Percentiles rank a stretch among this genome's conserved stretches.
These are phyloP conservation scores for Labeo calbasu DNA, from an alignment of 2,797 vertebrate genomes.

Conservation along the genomic window DNA sequence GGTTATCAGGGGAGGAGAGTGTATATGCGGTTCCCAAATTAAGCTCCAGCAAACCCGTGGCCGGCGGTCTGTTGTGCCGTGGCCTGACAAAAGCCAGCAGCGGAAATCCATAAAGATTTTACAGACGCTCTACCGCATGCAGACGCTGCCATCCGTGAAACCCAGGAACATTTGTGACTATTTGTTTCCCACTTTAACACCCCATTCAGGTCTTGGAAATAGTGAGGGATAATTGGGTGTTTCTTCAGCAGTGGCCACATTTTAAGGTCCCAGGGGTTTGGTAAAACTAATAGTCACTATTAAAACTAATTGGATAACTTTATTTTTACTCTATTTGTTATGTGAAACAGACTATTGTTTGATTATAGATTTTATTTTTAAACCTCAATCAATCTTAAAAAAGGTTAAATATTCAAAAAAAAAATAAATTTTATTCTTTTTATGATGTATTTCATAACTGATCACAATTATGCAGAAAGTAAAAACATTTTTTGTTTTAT, in stretches of 20 bases:
- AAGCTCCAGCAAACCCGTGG: slow-evolving; percentile 44
- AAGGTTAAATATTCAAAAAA: not conserved
- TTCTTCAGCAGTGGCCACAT: not conserved
- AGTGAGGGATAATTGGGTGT: slow-evolving; percentile 32
- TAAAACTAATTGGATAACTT: slow-evolving; percentile 14
- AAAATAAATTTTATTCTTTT: not conserved
- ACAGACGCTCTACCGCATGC: not conserved
- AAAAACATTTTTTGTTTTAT: too few relatives aligned
- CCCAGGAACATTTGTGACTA: not conserved
- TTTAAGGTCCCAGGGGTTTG: not conserved
- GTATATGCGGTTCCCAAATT: not conserved
- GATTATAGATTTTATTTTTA: not conserved
- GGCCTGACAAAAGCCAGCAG: slow-evolving; percentile 23
- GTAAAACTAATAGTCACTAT: not conserved
- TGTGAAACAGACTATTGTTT: not conserved
- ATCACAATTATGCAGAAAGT: too few relatives aligned
- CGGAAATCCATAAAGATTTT: slow-evolving; percentile 35
- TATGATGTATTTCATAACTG: too few relatives aligned
- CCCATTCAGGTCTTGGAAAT: not conserved
- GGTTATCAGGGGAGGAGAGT: slow-evolving; percentile 10
- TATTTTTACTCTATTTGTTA: not conserved
- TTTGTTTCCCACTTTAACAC: slow-evolving; percentile 26
- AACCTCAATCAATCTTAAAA: not conserved
- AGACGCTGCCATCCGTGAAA: slow-evolving; percentile 2
- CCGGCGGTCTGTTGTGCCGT: slow-evolving; percentile 9